A percentile compares a stretch with the other conserved stretches of the same genome.
Evolutionary conservation across 2,888 invertebrate genomes (phyloP).

Genomic region (Caradrina kadenii): DNA sequence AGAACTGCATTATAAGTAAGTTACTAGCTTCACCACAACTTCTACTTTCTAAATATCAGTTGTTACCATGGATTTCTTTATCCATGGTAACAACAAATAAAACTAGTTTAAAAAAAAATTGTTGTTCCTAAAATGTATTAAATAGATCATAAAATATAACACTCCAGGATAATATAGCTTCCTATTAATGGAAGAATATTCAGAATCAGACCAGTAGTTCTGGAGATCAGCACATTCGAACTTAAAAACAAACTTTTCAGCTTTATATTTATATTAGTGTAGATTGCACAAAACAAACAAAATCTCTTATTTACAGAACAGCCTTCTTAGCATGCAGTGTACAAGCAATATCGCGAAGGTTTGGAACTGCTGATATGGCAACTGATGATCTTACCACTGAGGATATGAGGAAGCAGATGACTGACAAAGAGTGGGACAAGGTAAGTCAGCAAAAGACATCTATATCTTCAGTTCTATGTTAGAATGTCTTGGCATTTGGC

Average conservation of each 20-base stretch:
- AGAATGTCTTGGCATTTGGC: no score
- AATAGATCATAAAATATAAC: no score
- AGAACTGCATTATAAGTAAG: conserved; percentile 88
- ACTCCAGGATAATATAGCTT: no score
- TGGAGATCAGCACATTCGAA: no score
- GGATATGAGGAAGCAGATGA: conserved; percentile 98
- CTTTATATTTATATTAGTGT: background rate
- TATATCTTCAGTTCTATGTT: background rate
- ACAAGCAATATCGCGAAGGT: conserved; percentile 95
- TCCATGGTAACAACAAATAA: no score
- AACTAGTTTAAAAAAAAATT: no score
- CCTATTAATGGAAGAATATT: no score
- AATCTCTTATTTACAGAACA: conserved; percentile 91
- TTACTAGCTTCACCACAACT: conserved; percentile 9
- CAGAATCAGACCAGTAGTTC: no score
- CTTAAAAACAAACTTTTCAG: no score
- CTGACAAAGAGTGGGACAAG: conserved; percentile 97
- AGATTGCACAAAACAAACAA: background rate
- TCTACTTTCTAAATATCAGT: background rate
- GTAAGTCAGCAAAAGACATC: conserved; percentile 65
- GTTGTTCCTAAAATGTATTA: no score
- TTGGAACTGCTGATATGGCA: conserved; percentile 95
- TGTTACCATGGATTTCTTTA: no score
- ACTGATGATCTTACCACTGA: conserved; percentile 97
- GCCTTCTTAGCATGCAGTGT: conserved; percentile 98